Conservation (phyloP, 1,140 invertebrate species). For the Bombus confusus region DNA sequence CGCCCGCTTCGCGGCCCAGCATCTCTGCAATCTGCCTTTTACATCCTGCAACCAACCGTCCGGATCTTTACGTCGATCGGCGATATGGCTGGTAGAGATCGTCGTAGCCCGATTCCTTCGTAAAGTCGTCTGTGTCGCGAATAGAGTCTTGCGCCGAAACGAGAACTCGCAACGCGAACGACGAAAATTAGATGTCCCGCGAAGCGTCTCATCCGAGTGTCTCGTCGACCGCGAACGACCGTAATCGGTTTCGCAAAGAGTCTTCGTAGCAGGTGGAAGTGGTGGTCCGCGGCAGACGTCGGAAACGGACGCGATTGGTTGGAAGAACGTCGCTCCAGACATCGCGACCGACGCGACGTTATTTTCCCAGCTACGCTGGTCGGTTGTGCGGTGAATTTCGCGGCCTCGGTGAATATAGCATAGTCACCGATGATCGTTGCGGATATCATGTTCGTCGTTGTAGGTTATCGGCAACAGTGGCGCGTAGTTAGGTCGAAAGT, state of each 20-base stretch:
- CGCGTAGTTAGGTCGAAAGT: conserved; percentile 56
- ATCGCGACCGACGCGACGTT: background rate
- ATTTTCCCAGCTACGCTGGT: conserved; percentile 1
- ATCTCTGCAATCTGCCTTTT: no score
- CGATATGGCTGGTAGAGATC: background rate
- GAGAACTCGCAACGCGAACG: background rate
- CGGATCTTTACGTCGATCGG: background rate
- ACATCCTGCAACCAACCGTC: no score
- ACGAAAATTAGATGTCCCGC: background rate
- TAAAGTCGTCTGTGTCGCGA: background rate
- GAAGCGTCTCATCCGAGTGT: background rate
- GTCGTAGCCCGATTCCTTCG: background rate
- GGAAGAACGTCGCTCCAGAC: background rate
- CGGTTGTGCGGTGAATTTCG: conserved; percentile 30
- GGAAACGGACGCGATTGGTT: background rate
- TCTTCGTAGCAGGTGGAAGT: no score
- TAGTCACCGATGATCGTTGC: conserved; percentile 27
- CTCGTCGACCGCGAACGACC: background rate
- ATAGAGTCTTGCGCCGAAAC: background rate
- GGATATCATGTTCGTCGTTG: conserved; percentile 50
- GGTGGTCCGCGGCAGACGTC: background rate
- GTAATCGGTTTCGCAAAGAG: background rate
- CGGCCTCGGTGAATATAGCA: conserved; percentile 17
- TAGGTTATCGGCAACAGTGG: conserved; percentile 54
- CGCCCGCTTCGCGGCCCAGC: background rate